Base-by-base conservation (phyloP, 2,888 invertebrate genomes). In the Volucella bombylans region DNA sequence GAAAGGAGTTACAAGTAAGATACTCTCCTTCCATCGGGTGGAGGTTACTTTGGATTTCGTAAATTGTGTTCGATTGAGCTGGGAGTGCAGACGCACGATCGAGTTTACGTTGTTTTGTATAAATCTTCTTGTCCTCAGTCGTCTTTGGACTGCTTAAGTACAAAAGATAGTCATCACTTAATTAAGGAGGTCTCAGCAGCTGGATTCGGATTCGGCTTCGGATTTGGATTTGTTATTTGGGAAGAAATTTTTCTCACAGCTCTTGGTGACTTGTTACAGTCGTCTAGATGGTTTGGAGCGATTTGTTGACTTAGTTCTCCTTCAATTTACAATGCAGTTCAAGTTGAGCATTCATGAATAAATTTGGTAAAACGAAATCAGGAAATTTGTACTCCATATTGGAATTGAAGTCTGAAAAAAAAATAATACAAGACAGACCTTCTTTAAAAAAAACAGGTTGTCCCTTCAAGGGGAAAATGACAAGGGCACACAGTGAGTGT, bases 61-160 rank as follows among this genome's bases (percentile, higher is more conserved):
- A 23, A 38, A 41, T 18, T 31, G 23, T 50, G 15, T 77, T 49
- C 54, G n/a, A 52, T 50, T 12, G 11, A 47, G 49, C 59, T 68
- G 82, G 23, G 61, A 73, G 69, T 59, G 78, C 71, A 71, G 79
- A 79, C 83, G 83, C 79, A 79, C 79, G 83, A 83, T 83, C 65
- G 74, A 47, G 49, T 71, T 80, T 65, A 79, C 45, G 79, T 74
- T 79, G 69, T 65, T 55, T 77, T 72, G 72, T 71, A 82, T 82
- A 77, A 82, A 77, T 82, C 77, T 68, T 71, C 50, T 65, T 64
- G 62, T 50, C 49, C 69, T 59, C 43, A 31, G 69, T 65, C 43
- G 57, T 57, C 41, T 78, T 68, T 65, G 74, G 74, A 52, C 52
- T 55, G 77, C 52, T 78, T 77, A 73, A 82, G 64, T 72, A 61